Evolutionary conservation across 2,888 invertebrate genomes (phyloP).

Genomic region (Sarcophaga variegata): DNA sequence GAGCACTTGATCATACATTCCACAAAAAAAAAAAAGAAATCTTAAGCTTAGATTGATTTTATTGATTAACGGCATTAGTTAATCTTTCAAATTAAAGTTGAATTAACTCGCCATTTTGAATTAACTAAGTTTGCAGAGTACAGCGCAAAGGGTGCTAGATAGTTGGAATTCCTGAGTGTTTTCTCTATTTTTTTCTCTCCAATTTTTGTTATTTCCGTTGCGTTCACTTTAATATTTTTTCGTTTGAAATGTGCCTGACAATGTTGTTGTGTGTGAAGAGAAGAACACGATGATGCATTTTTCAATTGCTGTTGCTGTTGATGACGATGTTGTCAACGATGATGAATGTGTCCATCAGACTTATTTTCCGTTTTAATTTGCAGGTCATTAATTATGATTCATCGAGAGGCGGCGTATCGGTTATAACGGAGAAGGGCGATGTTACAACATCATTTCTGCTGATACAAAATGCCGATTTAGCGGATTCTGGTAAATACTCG

Average conservation of each 20-base stretch:
- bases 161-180: too few species aligned
- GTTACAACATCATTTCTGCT: slow-evolving; percentile 90
- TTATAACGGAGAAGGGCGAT: slow-evolving; percentile 91
- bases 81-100: too few species aligned
- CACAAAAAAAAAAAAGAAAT: too few species aligned
- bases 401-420: slow-evolving; percentile 89
- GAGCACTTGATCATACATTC: too few species aligned
- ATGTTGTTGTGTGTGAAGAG: not conserved
- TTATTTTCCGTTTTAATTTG: slow-evolving; percentile 73
- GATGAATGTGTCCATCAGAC: slow-evolving; percentile 24
- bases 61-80: too few species aligned
- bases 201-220: too few species aligned
- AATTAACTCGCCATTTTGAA: too few species aligned
- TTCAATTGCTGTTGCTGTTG: not conserved
- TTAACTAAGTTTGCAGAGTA: too few species aligned
- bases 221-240: not conserved
- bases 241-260: not conserved
- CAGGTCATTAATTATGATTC: slow-evolving; percentile 91
- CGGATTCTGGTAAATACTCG: slow-evolving; percentile 91
- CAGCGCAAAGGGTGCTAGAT: too few species aligned
- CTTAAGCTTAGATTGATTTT: too few species aligned
- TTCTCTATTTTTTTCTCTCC: too few species aligned
- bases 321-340: not conserved
- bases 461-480: slow-evolving; percentile 88
- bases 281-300: not conserved